Evolutionary conservation across 1,140 invertebrate species (phyloP).

Genomic region (Coelopa frigida): DNA sequence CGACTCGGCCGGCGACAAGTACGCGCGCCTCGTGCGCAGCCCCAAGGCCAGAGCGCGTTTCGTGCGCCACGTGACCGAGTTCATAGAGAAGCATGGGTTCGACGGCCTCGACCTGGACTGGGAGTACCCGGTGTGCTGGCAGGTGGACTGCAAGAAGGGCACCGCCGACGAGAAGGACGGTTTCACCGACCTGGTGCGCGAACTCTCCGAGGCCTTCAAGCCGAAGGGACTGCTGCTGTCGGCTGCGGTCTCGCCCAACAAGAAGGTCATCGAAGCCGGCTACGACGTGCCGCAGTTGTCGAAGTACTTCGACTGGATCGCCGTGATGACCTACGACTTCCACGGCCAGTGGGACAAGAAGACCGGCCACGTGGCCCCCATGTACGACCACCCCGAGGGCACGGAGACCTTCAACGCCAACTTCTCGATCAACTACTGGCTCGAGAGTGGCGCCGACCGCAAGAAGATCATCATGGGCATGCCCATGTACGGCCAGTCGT

Average conservation of each 20-base stretch:
- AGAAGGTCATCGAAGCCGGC: conserved; percentile 70
- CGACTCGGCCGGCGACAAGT: conserved; percentile 78
- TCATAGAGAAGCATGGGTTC: conserved; percentile 71
- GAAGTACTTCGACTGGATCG: conserved; percentile 70
- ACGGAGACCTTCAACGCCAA: conserved; percentile 75
- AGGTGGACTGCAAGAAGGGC: conserved; percentile 72
- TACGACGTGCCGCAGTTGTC: conserved; percentile 68
- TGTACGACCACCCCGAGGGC: conserved; percentile 64
- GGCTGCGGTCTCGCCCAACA: conserved; percentile 75
- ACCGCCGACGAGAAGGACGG: conserved; percentile 65
- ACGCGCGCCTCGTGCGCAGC: conserved; percentile 73
- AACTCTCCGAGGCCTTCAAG: conserved; percentile 63
- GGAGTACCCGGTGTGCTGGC: conserved; percentile 90
- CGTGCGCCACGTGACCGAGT: conserved; percentile 64
- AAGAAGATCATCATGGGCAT: conserved; percentile 74
- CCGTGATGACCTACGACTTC: conserved; percentile 81
- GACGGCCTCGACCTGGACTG: conserved; percentile 84
- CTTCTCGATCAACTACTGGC: conserved; percentile 75
- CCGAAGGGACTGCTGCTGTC: conserved; percentile 65
- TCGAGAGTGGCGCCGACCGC: conserved; percentile 62
- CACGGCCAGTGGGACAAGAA: conserved; percentile 79
- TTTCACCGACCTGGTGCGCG: conserved; percentile 62
- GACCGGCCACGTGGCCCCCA: conserved; percentile 75
- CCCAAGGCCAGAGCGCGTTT: conserved; percentile 63
- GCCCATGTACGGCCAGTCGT: conserved; percentile 80